Base-by-base conservation (phyloP, 1,140 invertebrate genomes). In the Bursaphelenchus mucronatus region DNA sequence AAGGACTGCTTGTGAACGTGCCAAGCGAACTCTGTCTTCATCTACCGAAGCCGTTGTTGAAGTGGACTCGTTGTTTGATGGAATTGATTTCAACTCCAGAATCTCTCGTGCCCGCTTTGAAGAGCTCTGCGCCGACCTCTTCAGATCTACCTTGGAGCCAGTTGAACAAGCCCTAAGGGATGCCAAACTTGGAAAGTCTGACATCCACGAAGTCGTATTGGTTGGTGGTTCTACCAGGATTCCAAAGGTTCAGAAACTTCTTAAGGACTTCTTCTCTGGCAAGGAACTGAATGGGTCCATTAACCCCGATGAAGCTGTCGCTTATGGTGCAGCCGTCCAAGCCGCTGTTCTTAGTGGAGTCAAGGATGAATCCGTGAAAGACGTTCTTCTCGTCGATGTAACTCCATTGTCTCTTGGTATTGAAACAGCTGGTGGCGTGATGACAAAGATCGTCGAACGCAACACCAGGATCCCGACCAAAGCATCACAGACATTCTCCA, bases 391-490 rank as follows among this genome's bases (percentile, higher is more conserved):
- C 68, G 86, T 96, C 41, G 94, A 97, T 79, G 94, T 97, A 19
- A 90, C 93, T 39, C 93, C 94, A 0, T 82, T 97, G 70, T 95
- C 93, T 9, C 84, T 97, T 75, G 94, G 93, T 86, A 96, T 96
- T 78, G 93, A 95, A 82, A 97, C 93, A 17, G 93, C 92, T 70
- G 94, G 93, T 57, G 93, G 93, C 79, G 91, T 96, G 62, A 96
- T 96, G 93, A 95, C 91, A 51, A 87, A 88, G 5, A 85, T 97
- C 1, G 94, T 96, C 82, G 94, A 96, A 84, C 86, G 92, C 51
- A 96, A 97, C 85, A 71, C 69, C 11, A 72, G 70, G 8, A 73
- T 71, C 41, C 69, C 69, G 3, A 71, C 69, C 0, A 71, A 71
- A 58, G 73, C 69, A n/a, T 74, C 71, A n/a, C 69, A 71, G 39